Base-by-base conservation (phyloP, 2,113 vertebrate species). In the Chamaetylas fuelleborni region DNA sequence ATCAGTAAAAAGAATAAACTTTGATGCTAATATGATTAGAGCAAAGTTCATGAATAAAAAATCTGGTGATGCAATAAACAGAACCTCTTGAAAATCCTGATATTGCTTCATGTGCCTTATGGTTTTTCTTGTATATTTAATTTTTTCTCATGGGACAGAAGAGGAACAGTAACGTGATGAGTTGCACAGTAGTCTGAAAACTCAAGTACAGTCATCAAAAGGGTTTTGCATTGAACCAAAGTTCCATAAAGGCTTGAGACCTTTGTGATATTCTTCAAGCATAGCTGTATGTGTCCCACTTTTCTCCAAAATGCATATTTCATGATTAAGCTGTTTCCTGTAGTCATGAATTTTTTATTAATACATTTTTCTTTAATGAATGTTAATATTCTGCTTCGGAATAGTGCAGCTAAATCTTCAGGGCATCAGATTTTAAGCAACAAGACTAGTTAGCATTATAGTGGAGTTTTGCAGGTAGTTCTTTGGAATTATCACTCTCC, bases 11-110 rank as follows among this genome's bases (percentile, higher is more conserved):
- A 93, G 90, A 95, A 96, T 88, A 82, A 87, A 94, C 19, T 94
- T 93, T 76, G 20, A 62, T 86, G 72, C 10, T 81, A 73, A 95
- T 43, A 53, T 57, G 86, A 96, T 96, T 94, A 96, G 43, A 91
- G 47, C 14, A 90, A 97, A 96, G 24, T 92, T 94, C 79, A 95
- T 93, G 38, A 97, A 97, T 97, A 94, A 97, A 88, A 97, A 95
- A 82, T 70, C 53, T 92, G n/a, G 28, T 82, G 96, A 91, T 77
- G 26, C 18, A 95, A 92, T 97, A 94, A 96, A 93, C 4, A 26
- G 81, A 95, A 28, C 33, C 57, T 93, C 64, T 95, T 82, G 57
- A 93, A 97, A 84, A 92, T 76, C 50, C 24, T 94, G 81, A 91
- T 86, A 81, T 67, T 97, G 45, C 48, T 93, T 89, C 77, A 54